Conservation (phyloP, 2,888 invertebrate species). For the Peribatodes rhomboidaria region DNA sequence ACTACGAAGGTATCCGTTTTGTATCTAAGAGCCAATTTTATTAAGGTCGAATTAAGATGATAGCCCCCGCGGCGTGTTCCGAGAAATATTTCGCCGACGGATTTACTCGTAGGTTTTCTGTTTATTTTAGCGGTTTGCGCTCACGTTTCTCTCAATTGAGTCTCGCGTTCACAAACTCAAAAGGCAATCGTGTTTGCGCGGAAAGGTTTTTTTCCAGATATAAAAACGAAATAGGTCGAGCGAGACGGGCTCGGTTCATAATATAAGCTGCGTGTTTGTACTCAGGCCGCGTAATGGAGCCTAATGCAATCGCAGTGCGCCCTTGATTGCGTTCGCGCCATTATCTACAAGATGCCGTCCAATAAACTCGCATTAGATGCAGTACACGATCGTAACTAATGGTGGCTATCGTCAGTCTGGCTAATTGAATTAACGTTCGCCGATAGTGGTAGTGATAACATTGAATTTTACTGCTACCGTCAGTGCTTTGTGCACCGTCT, state of each 20-base stretch:
- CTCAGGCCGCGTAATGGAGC: conserved; percentile 50
- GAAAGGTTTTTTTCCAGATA: conserved; percentile 19
- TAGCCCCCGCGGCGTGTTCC: conserved; percentile 32
- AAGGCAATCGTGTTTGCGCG: conserved; percentile 16
- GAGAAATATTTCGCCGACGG: conserved; percentile 24
- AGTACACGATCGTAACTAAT: conserved; percentile 44
- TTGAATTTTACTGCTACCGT: conserved; percentile 33
- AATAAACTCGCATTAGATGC: conserved; percentile 49
- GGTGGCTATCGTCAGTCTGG: conserved; percentile 35
- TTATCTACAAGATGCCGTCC: conserved; percentile 56
- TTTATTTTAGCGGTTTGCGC: conserved; percentile 36
- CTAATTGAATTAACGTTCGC: conserved; percentile 52
- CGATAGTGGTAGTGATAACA: conserved; percentile 51
- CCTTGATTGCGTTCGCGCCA: conserved; percentile 58
- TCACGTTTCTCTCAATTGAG: conserved; percentile 27
- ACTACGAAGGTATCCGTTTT: conserved; percentile 48
- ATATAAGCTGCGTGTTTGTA: conserved; percentile 20
- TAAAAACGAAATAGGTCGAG: conserved; percentile 26
- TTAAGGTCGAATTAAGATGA: conserved; percentile 35
- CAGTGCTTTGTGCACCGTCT: conserved; percentile 18
- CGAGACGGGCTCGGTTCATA: conserved; percentile 20
- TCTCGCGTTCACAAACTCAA: conserved; percentile 17
- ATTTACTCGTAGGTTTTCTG: conserved; percentile 29
- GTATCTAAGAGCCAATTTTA: conserved; percentile 37
- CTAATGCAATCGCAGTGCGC: conserved; percentile 58